Conservation (phyloP, 2,797 vertebrate genomes). For the Lacerta agilis region DNA sequence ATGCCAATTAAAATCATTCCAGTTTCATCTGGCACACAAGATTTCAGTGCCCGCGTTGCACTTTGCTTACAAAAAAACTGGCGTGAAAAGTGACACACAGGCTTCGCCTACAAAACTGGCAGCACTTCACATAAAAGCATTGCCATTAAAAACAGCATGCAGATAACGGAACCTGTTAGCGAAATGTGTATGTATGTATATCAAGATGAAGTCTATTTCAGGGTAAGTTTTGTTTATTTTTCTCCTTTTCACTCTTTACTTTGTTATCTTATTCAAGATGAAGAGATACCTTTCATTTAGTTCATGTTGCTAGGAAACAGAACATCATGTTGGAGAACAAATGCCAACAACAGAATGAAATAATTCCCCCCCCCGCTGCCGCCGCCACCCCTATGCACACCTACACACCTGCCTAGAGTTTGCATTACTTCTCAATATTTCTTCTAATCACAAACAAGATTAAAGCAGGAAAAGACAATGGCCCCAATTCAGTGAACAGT, state of each 20-base stretch:
- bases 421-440: constrained; percentile 15
- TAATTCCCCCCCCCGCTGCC: constrained; percentile 14
- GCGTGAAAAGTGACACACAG: background rate
- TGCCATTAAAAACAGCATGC: constrained; percentile 37
- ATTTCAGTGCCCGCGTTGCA: background rate
- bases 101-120: background rate
- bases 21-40: background rate
- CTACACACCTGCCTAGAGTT: background rate
- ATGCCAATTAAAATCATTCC: background rate
- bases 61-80: background rate
- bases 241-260: constrained; percentile 39
- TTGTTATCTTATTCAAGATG: constrained; percentile 50
- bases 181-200: constrained; percentile 18
- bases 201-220: constrained; percentile 45
- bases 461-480: constrained; percentile 10
- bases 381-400: background rate
- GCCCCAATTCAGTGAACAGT: background rate
- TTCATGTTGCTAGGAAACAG: constrained; percentile 62
- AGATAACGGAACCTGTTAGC: constrained; percentile 32
- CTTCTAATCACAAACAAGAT: constrained; percentile 16
- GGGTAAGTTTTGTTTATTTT: constrained; percentile 51
- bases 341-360: constrained; percentile 22
- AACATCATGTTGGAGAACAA: constrained; percentile 57
- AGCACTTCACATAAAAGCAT: constrained; percentile 37
- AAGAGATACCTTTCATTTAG: constrained; percentile 48